These are phyloP conservation scores for Gasteruption jaculator DNA, from an alignment of 2,888 invertebrate genomes.

Conservation along the genomic window DNA sequence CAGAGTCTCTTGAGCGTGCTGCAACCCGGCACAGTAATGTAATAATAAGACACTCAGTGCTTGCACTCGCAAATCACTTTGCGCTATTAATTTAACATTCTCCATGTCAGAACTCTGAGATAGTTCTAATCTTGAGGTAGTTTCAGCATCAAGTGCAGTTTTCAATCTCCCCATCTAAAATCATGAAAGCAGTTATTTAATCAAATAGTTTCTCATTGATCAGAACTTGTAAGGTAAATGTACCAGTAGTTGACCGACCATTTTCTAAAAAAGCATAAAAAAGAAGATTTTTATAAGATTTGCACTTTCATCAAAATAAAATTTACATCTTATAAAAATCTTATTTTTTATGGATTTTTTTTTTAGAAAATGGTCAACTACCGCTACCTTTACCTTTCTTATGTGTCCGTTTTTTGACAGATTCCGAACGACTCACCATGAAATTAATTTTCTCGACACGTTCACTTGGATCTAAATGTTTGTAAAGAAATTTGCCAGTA, in stretches of 20 bases:
- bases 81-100: conserved; percentile 46
- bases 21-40: conserved; percentile 91
- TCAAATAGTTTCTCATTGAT: too few species aligned
- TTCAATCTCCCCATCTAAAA: conserved; percentile 71
- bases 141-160: conserved; percentile 70
- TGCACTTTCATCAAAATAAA: too few species aligned
- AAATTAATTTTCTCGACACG: conserved; percentile 76
- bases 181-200: too few species aligned
- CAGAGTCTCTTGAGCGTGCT: conserved; percentile 64
- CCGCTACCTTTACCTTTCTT: too few species aligned
- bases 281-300: too few species aligned
- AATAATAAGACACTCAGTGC: conserved; percentile 89
- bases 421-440: conserved; percentile 81
- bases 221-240: too few species aligned
- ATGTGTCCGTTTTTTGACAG: too few species aligned
- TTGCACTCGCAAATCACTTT: conserved; percentile 82
- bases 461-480: conserved; percentile 64
- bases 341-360: too few species aligned
- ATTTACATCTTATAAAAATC: too few species aligned
- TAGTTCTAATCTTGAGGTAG: conserved; percentile 53
- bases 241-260: too few species aligned
- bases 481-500: conserved; percentile 78
- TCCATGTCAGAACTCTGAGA: conserved; percentile 39
- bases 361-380: too few species aligned
- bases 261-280: too few species aligned